These are phyloP conservation scores for Aplidium turbinatum DNA, from an alignment of 23 tunicate genomes.

Conservation along the genomic window DNA sequence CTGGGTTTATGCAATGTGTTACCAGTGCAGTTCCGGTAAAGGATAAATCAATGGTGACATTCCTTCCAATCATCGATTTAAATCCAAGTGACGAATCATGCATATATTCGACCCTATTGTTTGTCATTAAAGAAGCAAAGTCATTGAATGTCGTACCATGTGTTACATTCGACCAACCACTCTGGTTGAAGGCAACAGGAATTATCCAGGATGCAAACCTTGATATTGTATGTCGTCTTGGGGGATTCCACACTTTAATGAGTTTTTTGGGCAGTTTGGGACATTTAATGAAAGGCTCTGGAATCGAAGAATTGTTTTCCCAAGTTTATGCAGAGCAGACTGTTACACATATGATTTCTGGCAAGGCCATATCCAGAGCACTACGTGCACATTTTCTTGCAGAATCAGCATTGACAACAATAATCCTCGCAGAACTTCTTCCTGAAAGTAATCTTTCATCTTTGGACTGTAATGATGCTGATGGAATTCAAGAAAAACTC, in stretches of 20 bases:
- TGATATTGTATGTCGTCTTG: neutral
- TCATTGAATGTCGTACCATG: neutral
- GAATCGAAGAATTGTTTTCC: neutral
- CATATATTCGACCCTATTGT: constrained; percentile 4
- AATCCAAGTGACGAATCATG: neutral
- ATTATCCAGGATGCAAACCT: neutral
- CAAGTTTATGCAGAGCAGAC: constrained; percentile 6
- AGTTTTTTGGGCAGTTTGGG: neutral
- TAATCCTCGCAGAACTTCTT: neutral
- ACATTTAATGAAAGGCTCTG: constrained; percentile 11
- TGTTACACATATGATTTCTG: constrained; percentile 13
- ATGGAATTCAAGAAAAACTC: too few relatives aligned
- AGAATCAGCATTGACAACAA: neutral
- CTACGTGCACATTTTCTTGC: constrained; percentile 14
- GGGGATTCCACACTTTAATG: constrained; percentile 24
- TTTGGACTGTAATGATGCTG: too few relatives aligned
- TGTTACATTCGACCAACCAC: constrained; percentile 4
- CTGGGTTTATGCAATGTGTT: neutral
- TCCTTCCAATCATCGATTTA: neutral
- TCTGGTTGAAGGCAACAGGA: constrained; percentile 2
- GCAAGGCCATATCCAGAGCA: constrained; percentile 6
- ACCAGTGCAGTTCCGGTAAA: too few relatives aligned
- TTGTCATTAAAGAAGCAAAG: neutral
- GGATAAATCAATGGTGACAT: too few relatives aligned
- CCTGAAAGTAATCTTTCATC: too few relatives aligned